These are phyloP conservation scores for Drosophila insularis DNA, from an alignment of 1,140 invertebrate genomes.

Conservation along the genomic window DNA sequence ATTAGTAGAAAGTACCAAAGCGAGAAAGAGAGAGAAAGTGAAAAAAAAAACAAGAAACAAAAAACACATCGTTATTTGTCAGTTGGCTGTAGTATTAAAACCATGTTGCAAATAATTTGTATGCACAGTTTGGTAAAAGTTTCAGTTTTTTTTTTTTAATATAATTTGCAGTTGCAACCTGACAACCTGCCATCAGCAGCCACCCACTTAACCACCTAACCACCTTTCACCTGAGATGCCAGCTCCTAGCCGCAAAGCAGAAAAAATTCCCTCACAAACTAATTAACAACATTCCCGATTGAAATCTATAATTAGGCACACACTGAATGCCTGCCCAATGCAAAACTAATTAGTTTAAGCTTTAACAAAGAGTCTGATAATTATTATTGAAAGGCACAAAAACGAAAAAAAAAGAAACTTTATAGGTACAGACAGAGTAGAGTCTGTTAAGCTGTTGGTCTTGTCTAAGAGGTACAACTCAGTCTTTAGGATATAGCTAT, in stretches of 20 bases:
- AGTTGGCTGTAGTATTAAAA: neutral
- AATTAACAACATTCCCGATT: neutral
- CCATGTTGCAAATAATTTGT: neutral
- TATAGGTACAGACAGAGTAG: too few species aligned
- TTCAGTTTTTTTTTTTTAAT: neutral
- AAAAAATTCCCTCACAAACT: neutral
- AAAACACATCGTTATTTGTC: neutral
- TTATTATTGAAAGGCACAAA: neutral
- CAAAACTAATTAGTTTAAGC: conserved; percentile 4
- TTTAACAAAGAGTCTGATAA: neutral
- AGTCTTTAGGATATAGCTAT: too few species aligned
- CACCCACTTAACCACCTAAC: too few species aligned
- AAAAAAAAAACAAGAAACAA: neutral
- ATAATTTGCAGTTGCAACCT: neutral
- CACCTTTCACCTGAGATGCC: neutral
- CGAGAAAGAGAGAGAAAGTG: too few species aligned
- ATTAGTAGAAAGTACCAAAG: neutral
- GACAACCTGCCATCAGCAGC: too few species aligned
- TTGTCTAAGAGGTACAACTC: too few species aligned
- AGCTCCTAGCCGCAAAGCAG: too few species aligned
- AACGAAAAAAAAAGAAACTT: too few species aligned
- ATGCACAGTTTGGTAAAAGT: neutral
- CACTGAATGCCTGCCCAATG: neutral
- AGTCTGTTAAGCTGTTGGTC: too few species aligned
- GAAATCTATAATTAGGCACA: neutral